Conservation (phyloP, 2,888 invertebrate species). For the Cephus pygmeus region DNA sequence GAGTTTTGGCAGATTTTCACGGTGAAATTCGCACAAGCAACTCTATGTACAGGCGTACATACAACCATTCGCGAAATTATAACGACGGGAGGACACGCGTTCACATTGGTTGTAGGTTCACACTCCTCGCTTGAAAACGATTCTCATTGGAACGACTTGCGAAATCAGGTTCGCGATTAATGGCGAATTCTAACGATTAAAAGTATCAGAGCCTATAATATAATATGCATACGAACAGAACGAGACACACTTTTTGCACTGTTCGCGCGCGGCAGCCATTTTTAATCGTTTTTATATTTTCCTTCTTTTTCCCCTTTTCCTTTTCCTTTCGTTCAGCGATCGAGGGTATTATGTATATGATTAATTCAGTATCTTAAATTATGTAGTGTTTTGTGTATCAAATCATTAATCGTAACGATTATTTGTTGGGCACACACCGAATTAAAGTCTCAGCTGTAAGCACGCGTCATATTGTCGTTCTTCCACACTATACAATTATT, state of each 20-base stretch:
- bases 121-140: not conserved
- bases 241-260: not conserved
- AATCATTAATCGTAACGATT: slow-evolving; percentile 62
- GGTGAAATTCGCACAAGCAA: not conserved
- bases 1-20: not conserved
- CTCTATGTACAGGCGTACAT: not conserved
- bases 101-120: not conserved
- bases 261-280: slow-evolving; percentile 1
- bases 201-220: not conserved
- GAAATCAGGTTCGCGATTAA: not conserved
- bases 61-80: not conserved
- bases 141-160: not conserved
- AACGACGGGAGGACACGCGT: not conserved
- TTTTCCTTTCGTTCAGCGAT: slow-evolving; percentile 24
- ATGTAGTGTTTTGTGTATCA: slow-evolving; percentile 62
- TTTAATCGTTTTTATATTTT: not conserved
- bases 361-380: slow-evolving; percentile 62
- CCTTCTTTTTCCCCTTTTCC: not conserved
- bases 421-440: slow-evolving; percentile 64
- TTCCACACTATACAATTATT: slow-evolving; percentile 63
- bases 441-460: slow-evolving; percentile 64
- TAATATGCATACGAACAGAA: not conserved
- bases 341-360: slow-evolving; percentile 59
- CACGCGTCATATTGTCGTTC: slow-evolving; percentile 55
- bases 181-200: not conserved